Evolutionary conservation across 2,797 vertebrate species (phyloP).

Genomic region (Hydrocynus forskahlii): DNA sequence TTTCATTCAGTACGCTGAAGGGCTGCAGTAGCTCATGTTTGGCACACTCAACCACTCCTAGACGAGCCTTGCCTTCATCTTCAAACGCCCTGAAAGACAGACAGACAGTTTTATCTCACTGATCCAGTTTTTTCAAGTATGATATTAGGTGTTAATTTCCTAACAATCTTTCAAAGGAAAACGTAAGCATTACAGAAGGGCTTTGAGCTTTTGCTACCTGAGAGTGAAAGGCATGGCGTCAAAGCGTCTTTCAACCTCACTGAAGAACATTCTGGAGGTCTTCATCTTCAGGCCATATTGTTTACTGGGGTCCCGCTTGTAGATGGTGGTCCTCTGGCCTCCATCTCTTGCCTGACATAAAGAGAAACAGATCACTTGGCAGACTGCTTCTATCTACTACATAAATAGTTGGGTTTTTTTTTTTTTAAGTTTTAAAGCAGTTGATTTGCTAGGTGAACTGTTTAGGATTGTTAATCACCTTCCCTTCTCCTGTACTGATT

Average conservation of each 20-base stretch:
- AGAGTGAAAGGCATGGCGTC: constrained; percentile 98
- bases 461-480: constrained; percentile 76
- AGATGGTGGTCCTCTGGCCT: constrained; percentile 95
- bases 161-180: background rate
- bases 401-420: no score
- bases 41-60: constrained; percentile 96
- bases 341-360: constrained; percentile 87
- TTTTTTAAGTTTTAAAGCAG: no score
- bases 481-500: constrained; percentile 96
- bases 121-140: background rate
- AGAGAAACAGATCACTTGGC: background rate
- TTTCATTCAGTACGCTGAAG: constrained; percentile 95
- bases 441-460: background rate
- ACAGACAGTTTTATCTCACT: background rate
- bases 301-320: constrained; percentile 96
- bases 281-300: constrained; percentile 99
- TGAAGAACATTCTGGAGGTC: constrained; percentile 96
- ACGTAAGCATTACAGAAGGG: background rate
- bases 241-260: constrained; percentile 95
- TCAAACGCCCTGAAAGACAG: constrained; percentile 86
- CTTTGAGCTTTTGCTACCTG: constrained; percentile 75
- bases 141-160: background rate
- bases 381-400: background rate
- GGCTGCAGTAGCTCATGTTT: constrained; percentile 96
- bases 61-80: constrained; percentile 93